Conservation (phyloP, 2,888 invertebrate genomes). For the Harpagoxenus sublaevis region DNA sequence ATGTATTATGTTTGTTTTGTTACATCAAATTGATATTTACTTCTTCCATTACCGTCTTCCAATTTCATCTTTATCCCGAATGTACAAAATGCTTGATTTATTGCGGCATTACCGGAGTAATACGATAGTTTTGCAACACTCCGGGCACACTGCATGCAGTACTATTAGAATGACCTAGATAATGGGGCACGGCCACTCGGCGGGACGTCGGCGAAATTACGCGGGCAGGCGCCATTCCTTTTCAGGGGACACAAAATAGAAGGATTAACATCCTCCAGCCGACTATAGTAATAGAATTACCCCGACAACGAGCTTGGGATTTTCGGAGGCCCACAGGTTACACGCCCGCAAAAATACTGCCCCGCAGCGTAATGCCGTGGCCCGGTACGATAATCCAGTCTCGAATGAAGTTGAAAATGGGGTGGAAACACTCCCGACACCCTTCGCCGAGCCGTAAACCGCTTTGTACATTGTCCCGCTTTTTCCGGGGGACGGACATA, state of each 20-base stretch:
- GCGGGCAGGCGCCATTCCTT: constrained; percentile 18
- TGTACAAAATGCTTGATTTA: not conserved
- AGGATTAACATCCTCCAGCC: constrained; percentile 51
- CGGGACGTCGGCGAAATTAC: constrained; percentile 29
- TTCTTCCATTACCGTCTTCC: not conserved
- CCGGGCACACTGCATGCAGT: not conserved
- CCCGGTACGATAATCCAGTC: constrained; percentile 40
- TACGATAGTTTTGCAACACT: constrained; percentile 16
- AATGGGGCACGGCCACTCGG: constrained; percentile 16
- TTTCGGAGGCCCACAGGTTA: constrained; percentile 35
- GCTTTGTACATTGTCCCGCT: constrained; percentile 44
- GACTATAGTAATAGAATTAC: constrained; percentile 57
- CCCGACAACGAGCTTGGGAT: constrained; percentile 52
- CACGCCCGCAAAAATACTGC: constrained; percentile 49
- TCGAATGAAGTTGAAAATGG: constrained; percentile 49
- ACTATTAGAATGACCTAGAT: constrained; percentile 30
- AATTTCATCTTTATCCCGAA: not conserved
- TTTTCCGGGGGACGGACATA: constrained; percentile 28
- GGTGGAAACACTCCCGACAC: constrained; percentile 40
- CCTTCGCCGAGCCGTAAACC: constrained; percentile 44
- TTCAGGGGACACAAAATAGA: constrained; percentile 48
- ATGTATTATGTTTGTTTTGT: not conserved
- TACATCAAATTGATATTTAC: not conserved
- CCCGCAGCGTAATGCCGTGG: constrained; percentile 24
- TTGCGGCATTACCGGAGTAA: not conserved